A percentile compares a stretch with the other conserved stretches of the same genome.
Conservation (phyloP, 2,797 vertebrate species). For the Sebastiscus albofasciatus region DNA sequence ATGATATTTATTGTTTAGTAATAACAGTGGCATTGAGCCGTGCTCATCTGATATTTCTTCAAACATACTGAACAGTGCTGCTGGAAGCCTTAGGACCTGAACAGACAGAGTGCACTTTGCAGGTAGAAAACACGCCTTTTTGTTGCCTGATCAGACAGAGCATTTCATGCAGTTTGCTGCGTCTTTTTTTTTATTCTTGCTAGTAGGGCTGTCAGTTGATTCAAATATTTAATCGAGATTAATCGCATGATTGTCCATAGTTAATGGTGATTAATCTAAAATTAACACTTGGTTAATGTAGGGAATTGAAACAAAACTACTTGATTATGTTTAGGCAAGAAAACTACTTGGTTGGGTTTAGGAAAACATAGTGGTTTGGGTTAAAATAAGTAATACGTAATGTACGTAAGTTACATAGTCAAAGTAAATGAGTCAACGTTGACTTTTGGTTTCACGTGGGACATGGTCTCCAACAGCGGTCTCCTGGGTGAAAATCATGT, state of each 20-base stretch:
- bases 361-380: neutral
- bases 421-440: neutral
- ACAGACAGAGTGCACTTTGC: accelerated
- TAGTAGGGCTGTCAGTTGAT: too few relatives aligned
- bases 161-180: too few relatives aligned
- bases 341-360: neutral
- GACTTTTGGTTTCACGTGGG: neutral
- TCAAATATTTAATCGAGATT: too few relatives aligned
- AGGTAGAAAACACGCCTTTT: too few relatives aligned
- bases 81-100: accelerated
- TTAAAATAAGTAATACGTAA: neutral
- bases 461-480: neutral
- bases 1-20: too few relatives aligned
- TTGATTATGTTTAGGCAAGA: neutral
- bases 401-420: neutral
- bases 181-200: too few relatives aligned
- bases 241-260: too few relatives aligned
- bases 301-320: neutral
- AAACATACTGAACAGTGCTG: too few relatives aligned
- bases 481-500: neutral
- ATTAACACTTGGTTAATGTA: neutral
- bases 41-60: too few relatives aligned
- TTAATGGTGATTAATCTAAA: too few relatives aligned
- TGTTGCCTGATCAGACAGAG: too few relatives aligned
- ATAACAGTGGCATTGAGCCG: neutral